Conservation (phyloP, 2,113 vertebrate genomes). For the Osmerus eperlanus region DNA sequence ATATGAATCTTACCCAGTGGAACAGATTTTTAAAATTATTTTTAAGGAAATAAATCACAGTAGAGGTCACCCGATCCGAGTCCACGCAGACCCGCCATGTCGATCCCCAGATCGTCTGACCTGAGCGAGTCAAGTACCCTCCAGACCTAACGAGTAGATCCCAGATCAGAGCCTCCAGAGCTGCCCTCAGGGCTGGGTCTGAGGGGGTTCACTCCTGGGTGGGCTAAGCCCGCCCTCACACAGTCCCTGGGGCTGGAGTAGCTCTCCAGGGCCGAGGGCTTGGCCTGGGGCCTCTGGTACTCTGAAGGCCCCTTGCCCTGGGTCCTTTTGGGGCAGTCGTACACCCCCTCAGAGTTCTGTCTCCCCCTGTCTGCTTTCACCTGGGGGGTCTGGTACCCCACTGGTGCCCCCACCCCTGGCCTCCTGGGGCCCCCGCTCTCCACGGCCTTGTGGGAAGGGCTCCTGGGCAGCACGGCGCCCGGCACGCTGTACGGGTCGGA, state of each 20-base stretch:
- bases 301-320: constrained; percentile 35
- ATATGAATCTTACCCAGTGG: no score
- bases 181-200: constrained; percentile 52
- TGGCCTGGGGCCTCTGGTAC: constrained; percentile 58
- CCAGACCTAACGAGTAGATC: not conserved
- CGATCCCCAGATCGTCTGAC: no score
- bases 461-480: constrained; percentile 53
- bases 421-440: constrained; percentile 46
- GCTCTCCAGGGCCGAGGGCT: constrained; percentile 37
- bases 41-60: no score
- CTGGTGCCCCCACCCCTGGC: constrained; percentile 29
- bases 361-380: constrained; percentile 35
- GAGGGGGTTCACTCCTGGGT: constrained; percentile 54
- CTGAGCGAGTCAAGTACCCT: constrained; percentile 2
- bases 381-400: constrained; percentile 72
- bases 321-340: constrained; percentile 73
- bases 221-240: constrained; percentile 38
- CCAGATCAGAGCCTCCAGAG: constrained; percentile 8
- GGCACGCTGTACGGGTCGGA: constrained; percentile 73
- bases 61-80: constrained; percentile 52
- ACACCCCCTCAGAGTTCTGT: constrained; percentile 52
- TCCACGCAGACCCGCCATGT: constrained; percentile 16
- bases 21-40: no score
- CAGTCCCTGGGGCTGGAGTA: constrained; percentile 77
- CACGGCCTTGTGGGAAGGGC: constrained; percentile 61